These are phyloP conservation scores for Dryas iulia DNA, from an alignment of 1,140 invertebrate species.

Conservation along the genomic window DNA sequence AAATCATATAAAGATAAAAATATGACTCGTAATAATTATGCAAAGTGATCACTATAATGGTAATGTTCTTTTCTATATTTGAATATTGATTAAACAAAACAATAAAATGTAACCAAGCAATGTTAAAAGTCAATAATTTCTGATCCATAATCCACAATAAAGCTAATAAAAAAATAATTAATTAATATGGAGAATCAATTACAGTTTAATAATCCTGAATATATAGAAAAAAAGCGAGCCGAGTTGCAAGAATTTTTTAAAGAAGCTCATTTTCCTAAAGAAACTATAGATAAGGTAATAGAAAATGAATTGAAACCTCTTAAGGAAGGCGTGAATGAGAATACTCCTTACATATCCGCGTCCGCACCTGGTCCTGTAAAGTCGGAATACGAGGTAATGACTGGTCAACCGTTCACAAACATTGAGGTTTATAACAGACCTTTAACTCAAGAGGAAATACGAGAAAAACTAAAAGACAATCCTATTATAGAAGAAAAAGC, in stretches of 20 bases:
- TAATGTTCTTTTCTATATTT: constrained; percentile 21
- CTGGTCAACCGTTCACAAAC: constrained; percentile 68
- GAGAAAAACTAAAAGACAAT: constrained; percentile 58
- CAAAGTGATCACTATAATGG: not conserved
- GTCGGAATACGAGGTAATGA: constrained; percentile 71
- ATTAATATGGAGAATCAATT: not conserved
- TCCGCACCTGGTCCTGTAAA: constrained; percentile 49
- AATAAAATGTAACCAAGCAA: constrained; percentile 15
- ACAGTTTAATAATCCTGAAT: constrained; percentile 19
- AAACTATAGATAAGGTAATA: constrained; percentile 54
- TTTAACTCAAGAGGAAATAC: constrained; percentile 55
- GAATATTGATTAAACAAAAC: constrained; percentile 31
- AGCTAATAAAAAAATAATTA: not conserved
- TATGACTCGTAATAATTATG: not conserved
- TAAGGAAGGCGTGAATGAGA: constrained; percentile 27
- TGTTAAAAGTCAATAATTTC: not conserved
- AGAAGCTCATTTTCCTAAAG: constrained; percentile 51
- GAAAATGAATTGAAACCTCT: constrained; percentile 66
- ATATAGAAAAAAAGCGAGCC: constrained; percentile 54
- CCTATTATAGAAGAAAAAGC: constrained; percentile 68
- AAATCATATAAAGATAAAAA: no score
- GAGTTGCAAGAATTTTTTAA: constrained; percentile 61
- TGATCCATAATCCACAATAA: not conserved
- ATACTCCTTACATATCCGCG: constrained; percentile 58
- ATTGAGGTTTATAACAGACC: constrained; percentile 56